Conservation (phyloP, 2,113 vertebrate species). For the Atrichornis clamosus region DNA sequence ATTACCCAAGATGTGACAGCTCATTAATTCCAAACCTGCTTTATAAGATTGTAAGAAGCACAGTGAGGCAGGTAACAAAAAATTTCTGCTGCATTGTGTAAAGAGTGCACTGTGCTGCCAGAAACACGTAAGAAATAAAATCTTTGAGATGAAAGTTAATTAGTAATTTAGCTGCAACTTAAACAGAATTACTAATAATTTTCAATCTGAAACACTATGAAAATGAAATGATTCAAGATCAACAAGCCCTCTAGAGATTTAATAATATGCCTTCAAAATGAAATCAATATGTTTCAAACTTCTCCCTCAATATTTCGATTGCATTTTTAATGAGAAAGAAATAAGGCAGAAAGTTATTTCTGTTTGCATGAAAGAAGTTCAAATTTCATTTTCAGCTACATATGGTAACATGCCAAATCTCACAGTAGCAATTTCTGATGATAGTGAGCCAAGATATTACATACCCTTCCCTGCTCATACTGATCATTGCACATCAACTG, state of each 20-base stretch:
- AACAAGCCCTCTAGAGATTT: conserved; percentile 25
- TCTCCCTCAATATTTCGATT: conserved; percentile 38
- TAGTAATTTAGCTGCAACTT: conserved; percentile 37
- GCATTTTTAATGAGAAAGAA: conserved; percentile 24
- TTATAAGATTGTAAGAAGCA: conserved; percentile 18
- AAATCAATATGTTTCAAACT: conserved; percentile 43
- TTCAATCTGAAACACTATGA: conserved; percentile 8
- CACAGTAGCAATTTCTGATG: neutral
- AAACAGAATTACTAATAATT: conserved; percentile 41
- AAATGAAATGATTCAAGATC: conserved; percentile 41
- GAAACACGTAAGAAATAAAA: neutral
- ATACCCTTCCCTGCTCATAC: neutral
- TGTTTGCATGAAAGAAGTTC: conserved; percentile 8
- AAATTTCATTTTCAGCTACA: conserved; percentile 17
- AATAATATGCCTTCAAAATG: conserved; percentile 47
- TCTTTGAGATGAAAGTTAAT: conserved; percentile 38
- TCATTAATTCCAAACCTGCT: conserved; percentile 59
- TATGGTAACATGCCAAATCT: conserved; percentile 3
- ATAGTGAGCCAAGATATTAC: neutral
- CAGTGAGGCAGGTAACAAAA: neutral
- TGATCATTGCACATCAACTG: neutral
- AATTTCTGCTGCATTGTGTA: neutral
- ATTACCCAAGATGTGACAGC: conserved; percentile 47
- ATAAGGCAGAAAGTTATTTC: conserved; percentile 11
- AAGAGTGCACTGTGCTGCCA: neutral